Conservation (phyloP, 1,140 invertebrate species). For the Zophobas morio region DNA sequence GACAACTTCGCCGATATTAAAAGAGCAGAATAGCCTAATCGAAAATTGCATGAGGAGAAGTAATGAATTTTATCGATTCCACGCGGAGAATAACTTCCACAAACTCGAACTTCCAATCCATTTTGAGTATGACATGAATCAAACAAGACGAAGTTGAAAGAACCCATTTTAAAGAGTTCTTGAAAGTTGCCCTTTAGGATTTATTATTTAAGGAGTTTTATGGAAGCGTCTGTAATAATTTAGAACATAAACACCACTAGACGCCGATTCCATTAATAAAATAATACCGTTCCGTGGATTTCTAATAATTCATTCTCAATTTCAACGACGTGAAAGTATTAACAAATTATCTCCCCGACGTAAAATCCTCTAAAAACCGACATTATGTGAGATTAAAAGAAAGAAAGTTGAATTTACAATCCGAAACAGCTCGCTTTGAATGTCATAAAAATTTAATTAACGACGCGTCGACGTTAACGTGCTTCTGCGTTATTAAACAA, state of each 20-base stretch:
- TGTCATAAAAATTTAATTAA: slow-evolving; percentile 29
- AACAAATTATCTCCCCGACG: background rate
- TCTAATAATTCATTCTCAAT: slow-evolving; percentile 2
- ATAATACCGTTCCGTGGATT: background rate
- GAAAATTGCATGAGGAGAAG: slow-evolving; percentile 37
- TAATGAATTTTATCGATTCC: slow-evolving; percentile 43
- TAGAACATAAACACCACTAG: background rate
- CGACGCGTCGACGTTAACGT: slow-evolving; percentile 11
- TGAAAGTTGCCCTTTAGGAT: slow-evolving; percentile 30
- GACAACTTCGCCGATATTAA: slow-evolving; percentile 23
- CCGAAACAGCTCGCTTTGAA: background rate
- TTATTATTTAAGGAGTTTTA: slow-evolving; percentile 9
- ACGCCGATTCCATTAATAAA: background rate
- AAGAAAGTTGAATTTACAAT: slow-evolving; percentile 40
- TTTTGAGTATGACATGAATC: slow-evolving; percentile 43
- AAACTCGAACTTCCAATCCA: slow-evolving; percentile 42
- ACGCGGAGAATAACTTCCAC: slow-evolving; percentile 33
- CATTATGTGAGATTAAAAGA: slow-evolving; percentile 20
- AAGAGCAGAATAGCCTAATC: slow-evolving; percentile 29
- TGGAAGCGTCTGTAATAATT: background rate
- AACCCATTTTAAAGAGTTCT: slow-evolving; percentile 35
- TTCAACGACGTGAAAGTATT: slow-evolving; percentile 28
- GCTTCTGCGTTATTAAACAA: background rate
- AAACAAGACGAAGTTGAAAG: slow-evolving; percentile 42
- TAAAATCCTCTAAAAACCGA: slow-evolving; percentile 27